Base-by-base conservation (phyloP, 2,888 invertebrate genomes). In the Priocnemis perturbator region DNA sequence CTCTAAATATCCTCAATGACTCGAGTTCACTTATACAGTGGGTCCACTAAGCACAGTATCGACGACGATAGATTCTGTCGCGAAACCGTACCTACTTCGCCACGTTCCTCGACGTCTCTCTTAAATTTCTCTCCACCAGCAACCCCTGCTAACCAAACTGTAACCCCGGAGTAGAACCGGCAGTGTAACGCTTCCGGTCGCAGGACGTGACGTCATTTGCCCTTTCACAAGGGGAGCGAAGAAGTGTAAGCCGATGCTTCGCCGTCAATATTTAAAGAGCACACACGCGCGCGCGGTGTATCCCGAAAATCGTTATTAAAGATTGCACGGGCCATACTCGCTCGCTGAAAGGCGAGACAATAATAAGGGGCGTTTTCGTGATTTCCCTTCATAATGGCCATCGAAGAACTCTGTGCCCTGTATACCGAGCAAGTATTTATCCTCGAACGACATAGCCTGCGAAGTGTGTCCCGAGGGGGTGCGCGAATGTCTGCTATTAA, bases 171-270 rank as follows among this genome's bases (percentile, higher is more conserved):
- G 56, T 37, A 37, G 11, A 7, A 11, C 11, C 37, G 37, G 37
- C 37, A 37, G 37, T 63, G 63, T 67, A 71, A 67, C 23, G 60
- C 60, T 78, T 74, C 74, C 72, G 72, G 15, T 59, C n/a, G 17
- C 72, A 66, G 77, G 77, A 79, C 72, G 67, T 79, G 72, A 77
- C 71, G 64, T 71, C 69, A 63, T 59, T 47, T 53, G 44, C 44
- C 52, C 61, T 64, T 55, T 55, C 67, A 60, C 62, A 23, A 11
- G 50, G 17, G 50, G 50, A 50, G 4, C 52, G 37, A 37, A 37
- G 37, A 37, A 37, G 37, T 37, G 60, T 69, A 73, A 77, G 37
- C 63, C 63, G 61, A 71, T 64, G 45, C 69, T 63, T 55, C 37
- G 64, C 53, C 64, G 67, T 74, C 71, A 69, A 78, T 78, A 79